Base-by-base conservation (phyloP, 1,140 invertebrate genomes). In the Hormaphis cornu region DNA sequence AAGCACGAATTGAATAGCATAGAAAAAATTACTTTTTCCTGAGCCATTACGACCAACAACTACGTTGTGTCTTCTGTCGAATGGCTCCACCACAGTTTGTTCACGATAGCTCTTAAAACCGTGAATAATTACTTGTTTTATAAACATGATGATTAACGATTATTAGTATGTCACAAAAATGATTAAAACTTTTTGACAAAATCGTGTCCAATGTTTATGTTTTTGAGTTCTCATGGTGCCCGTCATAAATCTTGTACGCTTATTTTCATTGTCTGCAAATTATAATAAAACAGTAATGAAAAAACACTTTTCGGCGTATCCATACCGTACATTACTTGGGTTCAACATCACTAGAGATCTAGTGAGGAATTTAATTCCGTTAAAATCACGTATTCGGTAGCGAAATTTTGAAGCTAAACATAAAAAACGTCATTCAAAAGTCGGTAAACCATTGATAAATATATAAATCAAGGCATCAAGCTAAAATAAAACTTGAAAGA, bases 21-120 rank as follows among this genome's bases (percentile, higher is more conserved):
- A 96, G 80, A 99, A 99, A 79, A 99, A 99, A 79, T 99, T 99
- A 82, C 94, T 97, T 81, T 99, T 99, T 48, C 97, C 97, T 54
- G 95, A 98, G 40, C 97, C 97, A 86, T 99, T 93, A 79, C 90
- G 81, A 20, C 90, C 90, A 73, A 93, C 95, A 63, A 98, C 95
- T 73, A 99, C 97, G 89, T 99, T 99, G 75, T 99, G 96, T 33
- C 92, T 84, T 74, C 90, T 90, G 80, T 97, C 94, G 80, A 99
- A 99, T 22, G 95, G 95, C 75, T 98, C 95, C 20, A 99, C 93
- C 30, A 97, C 89, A 59, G 95, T 99, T 82, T 97, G 93, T 77
- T 99, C 97, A 72, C 95, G 85, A 79, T 99, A 99, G 79, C 95
- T 98, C 80, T 98, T 95, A 79, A 99, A 99, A 48, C 97, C 97